Base-by-base conservation (phyloP, 1,140 invertebrate species). In the Oedothorax gibbosus region DNA sequence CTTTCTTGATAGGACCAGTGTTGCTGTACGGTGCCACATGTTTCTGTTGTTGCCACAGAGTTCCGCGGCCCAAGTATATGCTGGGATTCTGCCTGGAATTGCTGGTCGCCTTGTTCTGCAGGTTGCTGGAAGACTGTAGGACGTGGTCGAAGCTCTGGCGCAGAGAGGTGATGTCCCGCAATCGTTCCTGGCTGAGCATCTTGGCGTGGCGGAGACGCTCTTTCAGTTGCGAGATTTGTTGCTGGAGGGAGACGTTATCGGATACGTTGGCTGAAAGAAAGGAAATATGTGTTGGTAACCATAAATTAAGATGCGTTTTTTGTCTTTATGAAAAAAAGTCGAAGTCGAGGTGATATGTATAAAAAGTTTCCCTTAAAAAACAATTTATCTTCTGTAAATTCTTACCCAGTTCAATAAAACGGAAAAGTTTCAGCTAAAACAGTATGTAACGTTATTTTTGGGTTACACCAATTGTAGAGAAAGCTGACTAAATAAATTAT, bases 141-240 rank as follows among this genome's bases (percentile, higher is more conserved):
- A 78, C 83, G 53, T 71, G 73, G 18, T 78, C 83, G 20, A 85
- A 77, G 65, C 75, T 78, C 56, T 85, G 83, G 10, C 82, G 92
- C 12, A 95, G 88, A 56, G 92, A 89, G 21, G 93, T 92, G 2
- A 95, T 92, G 87, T 95, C 94, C 88, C 94, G 93, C 87, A 94
- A 92, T 7, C 94, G 88, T 0, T 93, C 92, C 15, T 93, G 90
- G 88, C 94, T 95, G 89, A 95, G 91, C 7, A 93, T 92, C 87
- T 95, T 94, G n/a, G 95, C 90, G 87, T 94, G 94, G 87, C 94
- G 93, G 10, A 95, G 89, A 35, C 93, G 92, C 69, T 94, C 92
- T 80, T 94, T 93, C 87, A 95, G 91, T 85, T 94, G 94, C 20
- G 93, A 93, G 86, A 95, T 90, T 71, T 92, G 90, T 89, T 94